Base-by-base conservation (phyloP, 30 jellyfish, hydroid and myxozoan species). In the Hydractinia echinata region DNA sequence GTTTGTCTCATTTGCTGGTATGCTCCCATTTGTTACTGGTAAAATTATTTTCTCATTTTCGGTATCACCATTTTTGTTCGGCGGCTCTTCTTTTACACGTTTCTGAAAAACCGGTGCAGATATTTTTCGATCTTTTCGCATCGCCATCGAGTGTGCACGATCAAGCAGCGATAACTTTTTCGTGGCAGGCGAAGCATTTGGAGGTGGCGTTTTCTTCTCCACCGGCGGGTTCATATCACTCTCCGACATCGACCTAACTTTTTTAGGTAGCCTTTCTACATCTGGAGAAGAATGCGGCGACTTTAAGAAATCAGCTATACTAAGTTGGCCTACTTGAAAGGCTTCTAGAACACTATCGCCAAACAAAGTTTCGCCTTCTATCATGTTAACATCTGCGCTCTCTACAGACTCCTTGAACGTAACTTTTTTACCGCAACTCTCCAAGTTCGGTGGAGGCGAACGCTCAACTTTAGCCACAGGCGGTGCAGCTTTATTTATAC, bases 271-370 rank as follows among this genome's bases (percentile, higher is more conserved):
- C 5, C 18, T 71, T n/a, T 71, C 74, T 20, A 76, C 73, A 77
- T 77, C 52, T 5, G 84, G 84, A 44, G 84, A 76, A 51, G 48
- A 49, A 66, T 91, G 90, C 55, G 96, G 99, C 72, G 92, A 77
- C 81, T 81, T 87, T 68, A 93, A 83, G 73, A 93, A 93, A 74
- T 93, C 97, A 68, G 90, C 89, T 50, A 93, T 78, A 20, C 95
- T 82, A 4, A 93, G 54, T 30, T 86, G 92, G 15, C 99, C 99
- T 69, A 77, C 96, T 79, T 93, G 94, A 66, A 93, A 82, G 55
- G 95, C 96, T 55, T 90, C 88, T 76, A 93, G 55, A 7, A 93
- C 85, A 69, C 86, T 88, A 54, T 93, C 96, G 49, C 79, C 99
- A 58, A 93, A 93, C 54, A 93, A 79, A 8, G 83, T 94, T 53